A percentile compares a stretch with the other conserved stretches of the same genome.
These are phyloP conservation scores for Stegana nigrithorax DNA, from an alignment of 2,888 invertebrate genomes.

Conservation along the genomic window DNA sequence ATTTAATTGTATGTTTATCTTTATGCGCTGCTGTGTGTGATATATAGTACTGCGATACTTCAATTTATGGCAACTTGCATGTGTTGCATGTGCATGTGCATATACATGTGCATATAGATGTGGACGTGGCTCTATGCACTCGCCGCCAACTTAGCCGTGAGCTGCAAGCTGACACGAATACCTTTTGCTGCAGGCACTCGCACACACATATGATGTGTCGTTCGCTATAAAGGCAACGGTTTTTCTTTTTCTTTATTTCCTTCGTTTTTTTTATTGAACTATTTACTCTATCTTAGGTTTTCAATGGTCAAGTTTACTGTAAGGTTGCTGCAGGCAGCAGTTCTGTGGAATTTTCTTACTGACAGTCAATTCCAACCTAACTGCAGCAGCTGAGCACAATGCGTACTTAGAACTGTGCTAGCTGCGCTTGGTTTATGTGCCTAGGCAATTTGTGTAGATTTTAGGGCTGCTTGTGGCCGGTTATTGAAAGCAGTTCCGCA, in stretches of 20 bases:
- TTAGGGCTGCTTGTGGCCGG: too few species aligned
- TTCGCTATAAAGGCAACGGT: too few species aligned
- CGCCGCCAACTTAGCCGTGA: not conserved
- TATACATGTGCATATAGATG: not conserved
- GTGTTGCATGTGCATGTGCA: not conserved
- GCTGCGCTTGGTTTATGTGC: too few species aligned
- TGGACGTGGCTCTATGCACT: not conserved
- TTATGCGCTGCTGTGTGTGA: constrained; percentile 24
- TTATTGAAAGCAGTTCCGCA: too few species aligned
- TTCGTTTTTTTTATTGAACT: too few species aligned
- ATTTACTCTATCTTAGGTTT: not conserved
- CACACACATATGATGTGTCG: not conserved
- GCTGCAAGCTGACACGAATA: constrained; percentile 1
- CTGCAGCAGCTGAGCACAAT: too few species aligned
- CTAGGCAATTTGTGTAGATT: too few species aligned
- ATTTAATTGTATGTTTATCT: constrained; percentile 61
- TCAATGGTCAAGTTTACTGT: not conserved
- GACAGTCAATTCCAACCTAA: too few species aligned
- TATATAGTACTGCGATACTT: not conserved
- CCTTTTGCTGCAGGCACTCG: not conserved
- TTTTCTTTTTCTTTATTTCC: too few species aligned
- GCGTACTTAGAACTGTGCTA: too few species aligned
- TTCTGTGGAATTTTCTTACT: too few species aligned
- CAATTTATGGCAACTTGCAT: not conserved
- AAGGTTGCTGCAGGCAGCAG: not conserved